Base-by-base conservation (phyloP, 30 jellyfish, hydroid and myxozoan species). In the Haliclystus octoradiatus region DNA sequence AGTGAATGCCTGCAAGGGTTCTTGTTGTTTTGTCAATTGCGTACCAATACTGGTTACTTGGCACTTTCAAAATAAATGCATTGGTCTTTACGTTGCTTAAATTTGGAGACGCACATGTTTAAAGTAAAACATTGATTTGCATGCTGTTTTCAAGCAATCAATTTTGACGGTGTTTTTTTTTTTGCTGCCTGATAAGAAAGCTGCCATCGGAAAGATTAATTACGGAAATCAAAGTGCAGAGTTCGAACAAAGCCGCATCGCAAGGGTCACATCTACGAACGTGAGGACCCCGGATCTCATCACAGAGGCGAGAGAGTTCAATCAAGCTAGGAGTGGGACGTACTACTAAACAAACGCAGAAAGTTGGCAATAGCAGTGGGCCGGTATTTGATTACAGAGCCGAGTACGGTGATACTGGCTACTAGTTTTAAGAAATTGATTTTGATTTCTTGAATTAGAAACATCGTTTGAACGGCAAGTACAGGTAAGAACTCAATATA, bases 161-260 rank as follows among this genome's bases (percentile, higher is more conserved):
- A 5, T 40, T 19, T 40, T 5, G 14, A 9, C 19, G 57, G 57
- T 19, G 9, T 40, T 40, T 19, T 9, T 40, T 9, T 40, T 9
- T 19, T 19, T 40, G 57, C 57, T 40, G 57, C 57, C 19, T 40
- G 57, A 9, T 5, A 5, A 9, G 57, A 40, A 40, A 9, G 57
- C 57, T 9, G 57, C 57, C 57, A 40, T 40, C 57, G 57, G 57
- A 40, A 40, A 40, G 57, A 40, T 40, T 40, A 40, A 40, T 40
- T 40, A 40, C 57, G 57, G 57, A 40, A 40, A 40, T 40, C 57
- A 40, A 19, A 19, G 57, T 40, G 57, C 9, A 40, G 57, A 40
- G 57, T 5, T 5, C 9, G 14, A 40, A 40, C 57, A 40, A 40
- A 40, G 57, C 57, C 57, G 57, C 57, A 19, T n/a, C n/a, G n/a